These are phyloP conservation scores for Phalera bucephala DNA, from an alignment of 2,888 invertebrate genomes.

Conservation along the genomic window DNA sequence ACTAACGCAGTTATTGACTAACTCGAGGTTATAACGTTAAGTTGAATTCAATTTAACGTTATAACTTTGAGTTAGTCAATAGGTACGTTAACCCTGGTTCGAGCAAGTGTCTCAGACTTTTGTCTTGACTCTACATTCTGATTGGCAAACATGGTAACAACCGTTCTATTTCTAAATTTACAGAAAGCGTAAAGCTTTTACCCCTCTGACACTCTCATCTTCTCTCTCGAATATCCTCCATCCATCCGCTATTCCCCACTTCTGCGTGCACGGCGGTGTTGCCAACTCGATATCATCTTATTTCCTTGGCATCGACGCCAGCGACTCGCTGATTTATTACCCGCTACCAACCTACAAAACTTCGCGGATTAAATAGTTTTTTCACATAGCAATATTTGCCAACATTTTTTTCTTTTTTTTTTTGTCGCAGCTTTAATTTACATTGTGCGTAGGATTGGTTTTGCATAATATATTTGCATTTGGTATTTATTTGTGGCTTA, in stretches of 20 bases:
- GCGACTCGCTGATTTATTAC: conserved; percentile 67
- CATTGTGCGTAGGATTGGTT: conserved; percentile 30
- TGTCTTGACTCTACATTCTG: too few species aligned
- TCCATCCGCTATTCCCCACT: conserved; percentile 9
- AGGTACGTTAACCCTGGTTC: too few species aligned
- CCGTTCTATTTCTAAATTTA: too few species aligned
- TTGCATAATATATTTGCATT: conserved; percentile 8
- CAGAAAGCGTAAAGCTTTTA: too few species aligned
- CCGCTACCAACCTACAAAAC: conserved; percentile 76
- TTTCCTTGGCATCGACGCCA: conserved; percentile 78
- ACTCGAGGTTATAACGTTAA: too few species aligned
- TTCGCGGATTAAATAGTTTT: conserved; percentile 78
- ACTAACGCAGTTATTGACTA: too few species aligned
- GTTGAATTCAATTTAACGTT: too few species aligned
- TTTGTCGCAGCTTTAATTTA: conserved; percentile 38
- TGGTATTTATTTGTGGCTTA: conserved; percentile 21
- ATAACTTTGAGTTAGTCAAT: too few species aligned
- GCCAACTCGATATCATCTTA: conserved; percentile 79
- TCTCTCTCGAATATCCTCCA: too few species aligned
- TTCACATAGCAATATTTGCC: conserved; percentile 54
- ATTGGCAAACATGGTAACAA: too few species aligned
- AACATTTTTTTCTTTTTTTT: conserved; percentile 37
- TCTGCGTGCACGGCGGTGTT: conserved; percentile 47
- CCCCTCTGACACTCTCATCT: too few species aligned
- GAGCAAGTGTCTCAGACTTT: too few species aligned